phyloP scores from a whole-genome alignment of 1,140 invertebrate genomes.

The Drosophila pandora region DNA sequence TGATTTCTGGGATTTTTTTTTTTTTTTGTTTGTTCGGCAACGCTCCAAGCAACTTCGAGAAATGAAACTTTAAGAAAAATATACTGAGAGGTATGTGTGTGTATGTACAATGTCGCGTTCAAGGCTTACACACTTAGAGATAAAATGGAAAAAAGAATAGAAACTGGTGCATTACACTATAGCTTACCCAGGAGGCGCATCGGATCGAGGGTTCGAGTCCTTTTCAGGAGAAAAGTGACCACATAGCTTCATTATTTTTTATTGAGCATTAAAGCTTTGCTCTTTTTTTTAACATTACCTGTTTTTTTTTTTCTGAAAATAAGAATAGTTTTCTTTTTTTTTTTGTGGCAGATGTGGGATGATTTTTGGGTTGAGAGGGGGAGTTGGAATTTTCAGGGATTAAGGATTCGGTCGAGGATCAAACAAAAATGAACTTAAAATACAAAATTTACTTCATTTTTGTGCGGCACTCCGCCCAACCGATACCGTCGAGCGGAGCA shows the following conservation, averaged over 20 bases:
- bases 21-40: slow-evolving; percentile 44
- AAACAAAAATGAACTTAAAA: slow-evolving; percentile 72
- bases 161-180: slow-evolving; percentile 40
- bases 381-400: slow-evolving; percentile 14
- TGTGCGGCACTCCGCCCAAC: slow-evolving; percentile 68
- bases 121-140: slow-evolving; percentile 45
- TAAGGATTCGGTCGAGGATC: background rate
- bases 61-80: slow-evolving; percentile 39
- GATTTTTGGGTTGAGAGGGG: slow-evolving; percentile 1
- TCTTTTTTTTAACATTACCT: slow-evolving; percentile 61
- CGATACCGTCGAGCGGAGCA: slow-evolving; percentile 82
- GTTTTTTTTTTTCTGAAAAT: slow-evolving; percentile 40
- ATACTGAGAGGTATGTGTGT: slow-evolving; percentile 6
- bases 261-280: slow-evolving; percentile 2
- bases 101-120: slow-evolving; percentile 45
- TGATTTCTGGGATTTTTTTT: slow-evolving; percentile 4
- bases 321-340: background rate
- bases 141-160: slow-evolving; percentile 30
- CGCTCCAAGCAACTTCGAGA: slow-evolving; percentile 54
- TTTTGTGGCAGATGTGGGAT: slow-evolving; percentile 23
- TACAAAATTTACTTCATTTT: slow-evolving; percentile 74
- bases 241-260: background rate
- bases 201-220: slow-evolving; percentile 1
- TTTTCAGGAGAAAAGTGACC: slow-evolving; percentile 12
- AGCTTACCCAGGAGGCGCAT: slow-evolving; percentile 36